Percentiles rank a stretch among this genome's conserved stretches.
Evolutionary conservation across 2,888 invertebrate genomes (phyloP).

Genomic region (Sminthurides aquaticus): DNA sequence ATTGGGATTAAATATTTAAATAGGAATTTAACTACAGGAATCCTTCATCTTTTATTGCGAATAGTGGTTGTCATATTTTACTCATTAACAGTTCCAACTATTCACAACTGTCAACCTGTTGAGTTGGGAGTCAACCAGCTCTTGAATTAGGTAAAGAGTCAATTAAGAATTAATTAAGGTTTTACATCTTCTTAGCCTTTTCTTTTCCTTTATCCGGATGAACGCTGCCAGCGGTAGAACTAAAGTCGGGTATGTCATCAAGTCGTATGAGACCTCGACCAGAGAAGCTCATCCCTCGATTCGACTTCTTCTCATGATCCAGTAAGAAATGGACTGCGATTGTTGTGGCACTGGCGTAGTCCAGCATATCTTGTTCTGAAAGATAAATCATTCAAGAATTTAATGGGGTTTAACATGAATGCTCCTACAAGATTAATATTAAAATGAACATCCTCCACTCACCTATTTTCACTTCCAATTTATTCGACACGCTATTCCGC

Average conservation of each 20-base stretch:
- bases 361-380: constrained; percentile 14
- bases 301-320: constrained; percentile 11
- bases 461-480: constrained; percentile 15
- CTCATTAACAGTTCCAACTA: no score
- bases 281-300: constrained; percentile 12
- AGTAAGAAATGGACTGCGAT: constrained; percentile 14
- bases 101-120: no score
- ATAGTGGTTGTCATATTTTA: no score
- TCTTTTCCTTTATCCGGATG: not conserved
- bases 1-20: no score
- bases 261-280: constrained; percentile 14
- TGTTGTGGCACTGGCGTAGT: constrained; percentile 4
- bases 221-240: not conserved
- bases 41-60: no score
- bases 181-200: not conserved
- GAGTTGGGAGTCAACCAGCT: not conserved
- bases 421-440: no score
- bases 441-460: no score
- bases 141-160: not conserved
- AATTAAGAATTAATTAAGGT: not conserved
- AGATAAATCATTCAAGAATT: no score
- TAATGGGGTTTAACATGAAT: no score
- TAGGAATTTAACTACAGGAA: no score
- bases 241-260: constrained; percentile 10
- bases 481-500: constrained; percentile 6